Evolutionary conservation across 2,888 invertebrate genomes (phyloP).

Genomic region (Petrophora chlorosata): DNA sequence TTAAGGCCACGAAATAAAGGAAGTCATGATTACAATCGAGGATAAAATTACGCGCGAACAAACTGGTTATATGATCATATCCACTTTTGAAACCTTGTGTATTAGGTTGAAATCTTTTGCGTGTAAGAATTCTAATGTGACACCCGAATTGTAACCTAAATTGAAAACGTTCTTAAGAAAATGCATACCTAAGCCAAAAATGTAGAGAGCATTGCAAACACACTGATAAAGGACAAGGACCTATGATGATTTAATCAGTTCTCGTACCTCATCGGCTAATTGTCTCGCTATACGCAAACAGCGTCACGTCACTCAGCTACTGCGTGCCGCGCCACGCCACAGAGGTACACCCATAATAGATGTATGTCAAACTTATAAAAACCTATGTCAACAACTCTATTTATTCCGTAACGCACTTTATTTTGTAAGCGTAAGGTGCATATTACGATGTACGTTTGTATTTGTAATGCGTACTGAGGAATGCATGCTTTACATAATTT

Average conservation of each 20-base stretch:
- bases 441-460: background rate
- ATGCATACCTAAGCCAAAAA: too few relatives aligned
- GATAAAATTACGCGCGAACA: slow-evolving; percentile 42
- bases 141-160: too few relatives aligned
- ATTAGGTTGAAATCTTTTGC: too few relatives aligned
- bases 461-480: slow-evolving; percentile 46
- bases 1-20: slow-evolving; percentile 33
- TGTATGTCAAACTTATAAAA: slow-evolving; percentile 29
- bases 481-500: slow-evolving; percentile 44
- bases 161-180: background rate
- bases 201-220: too few relatives aligned
- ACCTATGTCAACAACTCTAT: slow-evolving; percentile 12
- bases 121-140: too few relatives aligned
- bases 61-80: slow-evolving; percentile 43
- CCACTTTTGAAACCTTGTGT: background rate
- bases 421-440: background rate
- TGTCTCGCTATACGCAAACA: slow-evolving; percentile 66
- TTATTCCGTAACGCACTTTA: slow-evolving; percentile 10
- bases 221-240: too few relatives aligned
- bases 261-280: slow-evolving; percentile 54
- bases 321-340: slow-evolving; percentile 64
- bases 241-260: slow-evolving; percentile 57
- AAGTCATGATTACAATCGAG: slow-evolving; percentile 56
- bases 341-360: slow-evolving; percentile 80
- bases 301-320: slow-evolving; percentile 64